These are phyloP conservation scores for Craniophora ligustri DNA, from an alignment of 2,888 invertebrate species.

Conservation along the genomic window DNA sequence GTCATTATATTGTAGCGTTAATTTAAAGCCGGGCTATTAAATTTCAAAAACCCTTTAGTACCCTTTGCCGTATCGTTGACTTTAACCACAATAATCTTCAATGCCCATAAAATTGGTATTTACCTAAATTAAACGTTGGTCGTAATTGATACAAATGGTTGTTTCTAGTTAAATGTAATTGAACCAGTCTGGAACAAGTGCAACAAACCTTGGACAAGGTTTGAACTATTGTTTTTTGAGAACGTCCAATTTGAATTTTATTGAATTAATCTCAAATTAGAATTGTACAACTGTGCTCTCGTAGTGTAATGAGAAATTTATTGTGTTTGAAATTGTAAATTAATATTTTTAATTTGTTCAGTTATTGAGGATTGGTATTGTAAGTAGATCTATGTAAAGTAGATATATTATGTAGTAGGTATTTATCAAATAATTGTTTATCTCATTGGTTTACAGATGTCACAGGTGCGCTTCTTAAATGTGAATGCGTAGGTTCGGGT, in stretches of 20 bases:
- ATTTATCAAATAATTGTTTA: too few relatives aligned
- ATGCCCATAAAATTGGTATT: conserved; percentile 85
- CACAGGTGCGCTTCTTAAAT: too few relatives aligned
- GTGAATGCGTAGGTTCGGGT: too few relatives aligned
- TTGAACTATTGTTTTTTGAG: conserved; percentile 41
- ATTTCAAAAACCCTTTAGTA: conserved; percentile 78
- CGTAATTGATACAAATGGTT: conserved; percentile 87
- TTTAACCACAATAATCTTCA: conserved; percentile 76
- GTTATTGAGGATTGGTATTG: background rate
- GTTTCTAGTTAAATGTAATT: conserved; percentile 85
- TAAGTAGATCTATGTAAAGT: too few relatives aligned
- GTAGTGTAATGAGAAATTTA: conserved; percentile 6
- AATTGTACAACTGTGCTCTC: conserved; percentile 9
- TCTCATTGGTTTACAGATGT: too few relatives aligned
- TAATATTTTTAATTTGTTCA: background rate
- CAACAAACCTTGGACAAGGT: conserved; percentile 57
- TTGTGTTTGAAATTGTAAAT: background rate
- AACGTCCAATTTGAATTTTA: conserved; percentile 33
- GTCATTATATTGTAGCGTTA: conserved; percentile 60
- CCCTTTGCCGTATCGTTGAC: conserved; percentile 59
- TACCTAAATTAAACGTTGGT: conserved; percentile 82
- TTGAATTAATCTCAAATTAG: conserved; percentile 33
- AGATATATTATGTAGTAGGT: too few relatives aligned
- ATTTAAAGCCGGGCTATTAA: conserved; percentile 71
- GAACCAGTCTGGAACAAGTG: conserved; percentile 71